Conservation (phyloP, 2,888 invertebrate genomes). For the Nymphalis polychloros region DNA sequence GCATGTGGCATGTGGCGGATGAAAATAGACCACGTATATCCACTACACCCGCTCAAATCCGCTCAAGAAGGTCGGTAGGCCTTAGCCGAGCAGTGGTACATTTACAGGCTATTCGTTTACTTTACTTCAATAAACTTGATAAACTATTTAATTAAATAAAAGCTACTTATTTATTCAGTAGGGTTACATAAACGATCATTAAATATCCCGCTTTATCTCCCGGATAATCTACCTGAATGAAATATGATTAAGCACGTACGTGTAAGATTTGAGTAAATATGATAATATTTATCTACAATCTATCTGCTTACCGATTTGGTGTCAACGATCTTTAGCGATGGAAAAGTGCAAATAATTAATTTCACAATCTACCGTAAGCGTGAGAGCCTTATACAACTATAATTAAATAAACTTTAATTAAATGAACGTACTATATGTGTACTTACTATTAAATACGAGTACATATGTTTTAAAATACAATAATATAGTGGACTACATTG, state of each 20-base stretch:
- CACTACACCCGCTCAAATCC: too few species aligned
- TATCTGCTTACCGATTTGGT: conserved; percentile 25
- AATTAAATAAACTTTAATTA: neutral
- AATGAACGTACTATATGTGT: too few species aligned
- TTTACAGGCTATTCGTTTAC: too few species aligned
- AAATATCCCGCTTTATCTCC: conserved; percentile 19
- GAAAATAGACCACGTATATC: too few species aligned
- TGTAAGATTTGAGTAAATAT: conserved; percentile 28
- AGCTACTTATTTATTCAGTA: neutral
- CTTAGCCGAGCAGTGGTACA: too few species aligned
- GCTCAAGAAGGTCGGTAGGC: too few species aligned
- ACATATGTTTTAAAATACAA: neutral
- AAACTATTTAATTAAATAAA: neutral
- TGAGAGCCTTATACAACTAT: conserved; percentile 1
- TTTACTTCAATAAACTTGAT: neutral
- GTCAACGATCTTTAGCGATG: conserved; percentile 31
- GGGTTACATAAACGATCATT: conserved; percentile 10
- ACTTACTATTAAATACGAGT: neutral
- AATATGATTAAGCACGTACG: conserved; percentile 21
- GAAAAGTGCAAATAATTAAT: conserved; percentile 35
- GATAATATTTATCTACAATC: conserved; percentile 33
- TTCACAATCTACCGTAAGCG: conserved; percentile 6
- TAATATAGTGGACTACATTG: too few species aligned
- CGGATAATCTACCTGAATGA: conserved; percentile 15
- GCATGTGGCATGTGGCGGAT: too few species aligned